Conservation (phyloP, 2,113 vertebrate genomes). For the Cacatua alba region DNA sequence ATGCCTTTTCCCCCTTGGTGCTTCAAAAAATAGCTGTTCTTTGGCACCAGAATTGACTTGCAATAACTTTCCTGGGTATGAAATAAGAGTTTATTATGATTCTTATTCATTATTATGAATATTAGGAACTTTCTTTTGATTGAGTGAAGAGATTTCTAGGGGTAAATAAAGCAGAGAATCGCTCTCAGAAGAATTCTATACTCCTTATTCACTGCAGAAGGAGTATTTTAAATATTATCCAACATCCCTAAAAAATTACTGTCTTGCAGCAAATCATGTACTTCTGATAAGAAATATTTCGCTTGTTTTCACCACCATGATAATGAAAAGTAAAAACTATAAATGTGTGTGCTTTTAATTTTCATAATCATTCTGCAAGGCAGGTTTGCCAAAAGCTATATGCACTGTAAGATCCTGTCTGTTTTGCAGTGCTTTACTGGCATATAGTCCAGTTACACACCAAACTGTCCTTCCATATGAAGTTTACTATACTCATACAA, state of each 20-base stretch:
- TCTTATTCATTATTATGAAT: background rate
- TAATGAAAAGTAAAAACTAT: background rate
- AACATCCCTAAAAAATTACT: background rate
- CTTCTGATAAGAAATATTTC: background rate
- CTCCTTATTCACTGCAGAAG: background rate
- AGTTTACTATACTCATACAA: background rate
- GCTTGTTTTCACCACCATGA: background rate
- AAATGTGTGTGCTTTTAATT: background rate
- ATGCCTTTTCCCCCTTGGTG: slow-evolving; percentile 90
- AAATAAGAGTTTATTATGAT: slow-evolving; percentile 29
- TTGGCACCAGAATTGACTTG: slow-evolving; percentile 97
- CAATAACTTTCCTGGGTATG: slow-evolving; percentile 88
- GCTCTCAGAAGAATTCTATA: background rate
- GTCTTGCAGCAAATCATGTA: background rate
- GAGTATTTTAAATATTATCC: background rate
- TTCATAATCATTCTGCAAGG: background rate
- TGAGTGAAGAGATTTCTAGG: slow-evolving; percentile 2
- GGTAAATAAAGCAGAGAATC: background rate
- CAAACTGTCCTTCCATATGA: background rate
- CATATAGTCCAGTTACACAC: background rate
- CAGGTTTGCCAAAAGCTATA: background rate
- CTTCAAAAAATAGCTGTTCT: slow-evolving; percentile 97
- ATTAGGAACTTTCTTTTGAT: background rate
- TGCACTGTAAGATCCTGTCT: background rate
- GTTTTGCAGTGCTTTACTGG: background rate